Percentiles rank a stretch among this genome's conserved stretches.
phyloP scores from a whole-genome alignment of 2,888 invertebrate genomes.

The Lepidonotus clava region DNA sequence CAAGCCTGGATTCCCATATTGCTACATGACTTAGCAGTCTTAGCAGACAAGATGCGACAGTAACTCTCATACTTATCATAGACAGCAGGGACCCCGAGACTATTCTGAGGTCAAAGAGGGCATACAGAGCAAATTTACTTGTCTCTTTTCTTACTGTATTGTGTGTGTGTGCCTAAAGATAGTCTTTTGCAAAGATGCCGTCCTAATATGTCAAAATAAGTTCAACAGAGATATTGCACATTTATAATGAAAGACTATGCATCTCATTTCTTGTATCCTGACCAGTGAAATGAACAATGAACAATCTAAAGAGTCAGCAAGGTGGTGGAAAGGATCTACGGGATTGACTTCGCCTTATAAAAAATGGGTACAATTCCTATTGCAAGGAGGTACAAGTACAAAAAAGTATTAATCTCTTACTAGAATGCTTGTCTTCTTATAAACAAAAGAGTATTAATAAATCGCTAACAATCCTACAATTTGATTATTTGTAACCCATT shows the following conservation, averaged over 20 bases:
- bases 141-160: too few relatives aligned
- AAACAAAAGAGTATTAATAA: slow-evolving; percentile 38
- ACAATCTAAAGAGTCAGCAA: slow-evolving; percentile 7
- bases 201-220: neutral
- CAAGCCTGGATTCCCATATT: too few relatives aligned
- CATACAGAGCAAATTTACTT: too few relatives aligned
- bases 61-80: too few relatives aligned
- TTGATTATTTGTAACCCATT: slow-evolving; percentile 30
- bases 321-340: neutral
- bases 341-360: slow-evolving; percentile 15
- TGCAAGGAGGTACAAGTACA: neutral
- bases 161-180: neutral
- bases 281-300: neutral
- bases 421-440: neutral
- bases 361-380: neutral
- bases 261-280: slow-evolving; percentile 1
- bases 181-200: neutral
- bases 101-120: too few relatives aligned
- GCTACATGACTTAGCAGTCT: too few relatives aligned
- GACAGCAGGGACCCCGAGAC: too few relatives aligned
- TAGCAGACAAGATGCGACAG: too few relatives aligned
- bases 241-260: slow-evolving; percentile 48
- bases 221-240: slow-evolving; percentile 51
- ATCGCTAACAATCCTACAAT: slow-evolving; percentile 11
- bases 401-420: slow-evolving; percentile 32